phyloP scores from a whole-genome alignment of 2,888 invertebrate genomes.

The Apodemia hepburni region DNA sequence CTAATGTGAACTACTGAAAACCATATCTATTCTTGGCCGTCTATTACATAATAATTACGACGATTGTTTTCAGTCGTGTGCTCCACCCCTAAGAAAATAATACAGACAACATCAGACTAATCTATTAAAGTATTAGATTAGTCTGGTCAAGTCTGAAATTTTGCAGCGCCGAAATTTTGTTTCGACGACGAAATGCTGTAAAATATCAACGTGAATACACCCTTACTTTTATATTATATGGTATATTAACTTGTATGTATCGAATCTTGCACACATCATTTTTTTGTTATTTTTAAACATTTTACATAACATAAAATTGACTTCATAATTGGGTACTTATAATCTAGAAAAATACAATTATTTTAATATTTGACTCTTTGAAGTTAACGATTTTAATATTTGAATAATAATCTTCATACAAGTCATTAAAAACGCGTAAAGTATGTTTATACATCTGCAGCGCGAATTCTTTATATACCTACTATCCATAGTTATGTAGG shows the following conservation, averaged over 20 bases:
- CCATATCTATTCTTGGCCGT: conserved; percentile 2
- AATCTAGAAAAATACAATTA: neutral
- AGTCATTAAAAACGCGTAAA: no score
- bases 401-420: no score
- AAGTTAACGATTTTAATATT: neutral
- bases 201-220: neutral
- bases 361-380: neutral
- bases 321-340: neutral
- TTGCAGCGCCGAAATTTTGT: neutral
- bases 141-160: no score
- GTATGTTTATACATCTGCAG: no score
- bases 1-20: neutral
- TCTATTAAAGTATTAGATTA: neutral
- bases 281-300: conserved; percentile 1
- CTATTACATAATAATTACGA: neutral
- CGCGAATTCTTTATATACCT: no score
- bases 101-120: neutral
- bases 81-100: neutral
- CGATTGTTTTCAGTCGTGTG: neutral
- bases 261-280: conserved; percentile 1
- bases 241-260: neutral
- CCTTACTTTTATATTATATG: neutral
- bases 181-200: neutral
- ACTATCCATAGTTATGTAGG: no score
- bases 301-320: neutral